These are phyloP conservation scores for Melanophora roralis DNA, from an alignment of 2,888 invertebrate genomes.

Conservation along the genomic window DNA sequence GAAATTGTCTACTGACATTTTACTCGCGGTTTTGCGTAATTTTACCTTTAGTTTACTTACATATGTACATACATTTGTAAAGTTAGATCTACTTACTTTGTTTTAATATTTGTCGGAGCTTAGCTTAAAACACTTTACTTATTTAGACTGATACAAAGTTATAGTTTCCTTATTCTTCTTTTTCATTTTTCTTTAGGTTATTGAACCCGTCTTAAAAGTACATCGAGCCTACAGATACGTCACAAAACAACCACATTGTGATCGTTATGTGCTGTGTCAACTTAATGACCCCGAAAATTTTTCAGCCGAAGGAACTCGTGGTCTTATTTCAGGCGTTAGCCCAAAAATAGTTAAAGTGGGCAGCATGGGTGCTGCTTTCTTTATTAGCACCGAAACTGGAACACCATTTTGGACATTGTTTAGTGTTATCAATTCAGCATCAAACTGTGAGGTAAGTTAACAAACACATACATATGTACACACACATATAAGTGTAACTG, in stretches of 20 bases:
- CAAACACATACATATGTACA: neutral
- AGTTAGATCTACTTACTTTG: no score
- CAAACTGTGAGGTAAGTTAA: constrained; percentile 84
- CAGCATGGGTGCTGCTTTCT: constrained; percentile 87
- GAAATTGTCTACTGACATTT: no score
- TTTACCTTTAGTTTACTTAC: no score
- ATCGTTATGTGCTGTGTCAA: constrained; percentile 87
- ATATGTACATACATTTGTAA: no score
- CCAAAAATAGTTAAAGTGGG: constrained; percentile 84
- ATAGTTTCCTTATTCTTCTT: neutral
- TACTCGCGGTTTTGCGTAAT: no score
- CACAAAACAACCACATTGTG: constrained; percentile 83
- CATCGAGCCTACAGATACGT: constrained; percentile 89
- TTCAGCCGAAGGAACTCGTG: constrained; percentile 76
- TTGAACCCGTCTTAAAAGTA: constrained; percentile 88
- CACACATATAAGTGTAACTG: neutral
- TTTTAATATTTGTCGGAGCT: no score
- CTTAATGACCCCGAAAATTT: constrained; percentile 82
- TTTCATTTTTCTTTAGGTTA: constrained; percentile 77
- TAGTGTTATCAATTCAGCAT: constrained; percentile 84
- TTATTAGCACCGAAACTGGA: constrained; percentile 85
- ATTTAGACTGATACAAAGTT: neutral
- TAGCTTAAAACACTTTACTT: no score
- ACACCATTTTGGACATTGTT: constrained; percentile 89
- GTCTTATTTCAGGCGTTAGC: constrained; percentile 83